These are phyloP conservation scores for Lysandra bellargus DNA, from an alignment of 2,888 invertebrate genomes.

Conservation along the genomic window DNA sequence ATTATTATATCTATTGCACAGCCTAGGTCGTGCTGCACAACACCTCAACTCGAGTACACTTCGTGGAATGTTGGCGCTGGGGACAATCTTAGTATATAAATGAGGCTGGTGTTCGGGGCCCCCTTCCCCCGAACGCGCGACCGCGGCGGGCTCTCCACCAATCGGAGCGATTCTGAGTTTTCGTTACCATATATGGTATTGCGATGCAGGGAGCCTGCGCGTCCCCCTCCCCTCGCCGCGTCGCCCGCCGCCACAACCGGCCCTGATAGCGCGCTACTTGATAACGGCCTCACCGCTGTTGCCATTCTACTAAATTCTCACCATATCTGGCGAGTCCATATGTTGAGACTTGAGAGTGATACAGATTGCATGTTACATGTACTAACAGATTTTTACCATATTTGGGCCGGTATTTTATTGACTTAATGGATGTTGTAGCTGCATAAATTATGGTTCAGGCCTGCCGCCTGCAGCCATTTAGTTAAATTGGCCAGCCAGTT, in stretches of 20 bases:
- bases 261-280: constrained; percentile 57
- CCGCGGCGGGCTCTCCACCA: constrained; percentile 78
- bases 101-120: constrained; percentile 76
- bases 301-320: neutral
- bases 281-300: constrained; percentile 58
- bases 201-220: constrained; percentile 79
- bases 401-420: neutral
- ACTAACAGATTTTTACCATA: constrained; percentile 7
- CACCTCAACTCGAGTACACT: constrained; percentile 74
- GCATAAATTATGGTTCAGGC: neutral
- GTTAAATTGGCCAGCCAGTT: neutral
- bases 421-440: neutral
- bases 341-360: neutral
- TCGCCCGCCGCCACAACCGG: constrained; percentile 49
- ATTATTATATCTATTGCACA: constrained; percentile 77
- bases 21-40: constrained; percentile 76
- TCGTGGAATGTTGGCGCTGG: constrained; percentile 75
- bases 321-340: constrained; percentile 8
- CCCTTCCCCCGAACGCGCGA: constrained; percentile 76
- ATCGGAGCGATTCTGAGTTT: constrained; percentile 66
- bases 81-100: constrained; percentile 79
- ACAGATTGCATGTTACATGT: neutral
- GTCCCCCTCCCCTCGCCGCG: constrained; percentile 54
- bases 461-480: neutral
- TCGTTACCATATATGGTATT: constrained; percentile 87